Evolutionary conservation across 1,140 invertebrate genomes (phyloP).

Genomic region (Apis mellifera): Amel_HAv3.1 CM009931.2:21839001-21839500

Average conservation of each 20-base stretch:
- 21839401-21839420: slow-evolving; percentile 68
- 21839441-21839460: slow-evolving; percentile 63
- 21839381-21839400: slow-evolving; percentile 74
- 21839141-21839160: background rate
- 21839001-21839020: slow-evolving; percentile 20
- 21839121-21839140: background rate
- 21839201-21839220: background rate
- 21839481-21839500: slow-evolving; percentile 64
- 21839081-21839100: background rate
- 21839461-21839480: slow-evolving; percentile 69
- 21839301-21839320: background rate
- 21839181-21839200: background rate
- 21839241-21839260: slow-evolving; percentile 7
- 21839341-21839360: slow-evolving; percentile 77
- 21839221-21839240: background rate
- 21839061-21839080: background rate
- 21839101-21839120: background rate
- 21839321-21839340: slow-evolving; percentile 68
- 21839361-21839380: slow-evolving; percentile 72
- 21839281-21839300: background rate
- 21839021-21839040: slow-evolving; percentile 2
- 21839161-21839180: background rate
- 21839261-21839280: slow-evolving; percentile 6
- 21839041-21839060: background rate
- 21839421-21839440: slow-evolving; percentile 60